These are phyloP conservation scores for Drosophila lini DNA, from an alignment of 1,140 invertebrate species.

Conservation along the genomic window DNA sequence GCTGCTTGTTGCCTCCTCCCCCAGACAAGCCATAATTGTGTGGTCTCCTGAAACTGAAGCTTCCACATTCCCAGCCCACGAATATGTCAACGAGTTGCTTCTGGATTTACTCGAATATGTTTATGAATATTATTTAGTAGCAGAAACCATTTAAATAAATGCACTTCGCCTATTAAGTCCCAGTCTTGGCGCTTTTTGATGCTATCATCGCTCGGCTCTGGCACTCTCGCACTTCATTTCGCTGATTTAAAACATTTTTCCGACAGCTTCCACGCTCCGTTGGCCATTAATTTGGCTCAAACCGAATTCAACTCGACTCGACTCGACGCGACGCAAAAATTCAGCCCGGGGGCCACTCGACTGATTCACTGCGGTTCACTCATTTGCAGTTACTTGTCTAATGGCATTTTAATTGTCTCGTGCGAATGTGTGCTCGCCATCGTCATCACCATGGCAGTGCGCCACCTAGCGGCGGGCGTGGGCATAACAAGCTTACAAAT, in stretches of 20 bases:
- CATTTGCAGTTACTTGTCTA: conserved; percentile 62
- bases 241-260: conserved; percentile 27
- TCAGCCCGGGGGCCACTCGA: conserved; percentile 20
- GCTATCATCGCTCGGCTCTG: neutral
- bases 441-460: conserved; percentile 6
- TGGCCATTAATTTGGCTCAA: conserved; percentile 39
- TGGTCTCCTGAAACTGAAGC: conserved; percentile 24
- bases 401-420: conserved; percentile 76
- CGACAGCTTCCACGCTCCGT: conserved; percentile 32
- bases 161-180: neutral
- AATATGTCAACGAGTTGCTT: conserved; percentile 26
- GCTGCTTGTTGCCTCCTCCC: conserved; percentile 36
- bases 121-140: neutral
- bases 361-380: conserved; percentile 39
- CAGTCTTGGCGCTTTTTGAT: neutral
- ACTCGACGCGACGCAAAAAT: conserved; percentile 1
- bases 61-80: neutral
- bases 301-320: conserved; percentile 12
- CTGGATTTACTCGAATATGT: neutral
- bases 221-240: conserved; percentile 31
- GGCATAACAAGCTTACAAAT: conserved; percentile 13
- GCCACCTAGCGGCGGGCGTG: conserved; percentile 26
- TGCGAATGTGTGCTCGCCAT: conserved; percentile 24
- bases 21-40: conserved; percentile 74
- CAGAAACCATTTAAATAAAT: neutral